Base-by-base conservation (phyloP, 2,888 invertebrate genomes). In the Erpobdella octoculata region DNA sequence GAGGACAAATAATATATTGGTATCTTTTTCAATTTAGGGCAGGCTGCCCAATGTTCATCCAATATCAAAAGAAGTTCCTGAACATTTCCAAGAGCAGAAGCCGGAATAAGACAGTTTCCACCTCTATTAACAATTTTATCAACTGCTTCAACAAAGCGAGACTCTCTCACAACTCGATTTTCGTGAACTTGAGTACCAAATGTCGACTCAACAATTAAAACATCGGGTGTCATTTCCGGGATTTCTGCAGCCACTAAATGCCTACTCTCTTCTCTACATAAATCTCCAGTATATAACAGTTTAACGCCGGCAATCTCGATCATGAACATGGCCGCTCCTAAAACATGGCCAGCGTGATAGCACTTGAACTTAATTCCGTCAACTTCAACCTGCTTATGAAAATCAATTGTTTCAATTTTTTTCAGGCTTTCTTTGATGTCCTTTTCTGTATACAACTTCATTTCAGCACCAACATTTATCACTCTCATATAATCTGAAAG, bases 271-370 rank as follows among this genome's bases (percentile, higher is more conserved):
- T 97, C 94, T 64, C 98, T 86, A 1, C 97, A 97, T 83, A 98
- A 99, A 81, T 98, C 98, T 0, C 98, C 98, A 0, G 97, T 98
- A 81, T 96, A 97, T 18, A 96, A 84, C 74, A 93, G 78, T 82
- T 31, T 94, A 1, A 97, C 95, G 18, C 97, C 98, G 37, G 97
- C 98, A 68, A 99, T 98, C 86, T 98, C 97, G 73, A 99, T 92
- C 95, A 98, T 96, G 83, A 98, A 99, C 97, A 99, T 98, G 71
- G 97, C 97, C 0, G 98, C 98, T 0, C 98, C 98, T 0, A 99
- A 86, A 2, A 98, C 98, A 83, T 98, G 98, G 0, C 98, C 98
- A 0, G 98, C 98, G 18, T 80, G 81, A 83, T 98, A 99, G 0
- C 96, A 95, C 91, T 97, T 97, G 85, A 99, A 98, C 79, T 92